Base-by-base conservation (phyloP, 2,888 invertebrate species). In the Glaucopsyche alexis region DNA sequence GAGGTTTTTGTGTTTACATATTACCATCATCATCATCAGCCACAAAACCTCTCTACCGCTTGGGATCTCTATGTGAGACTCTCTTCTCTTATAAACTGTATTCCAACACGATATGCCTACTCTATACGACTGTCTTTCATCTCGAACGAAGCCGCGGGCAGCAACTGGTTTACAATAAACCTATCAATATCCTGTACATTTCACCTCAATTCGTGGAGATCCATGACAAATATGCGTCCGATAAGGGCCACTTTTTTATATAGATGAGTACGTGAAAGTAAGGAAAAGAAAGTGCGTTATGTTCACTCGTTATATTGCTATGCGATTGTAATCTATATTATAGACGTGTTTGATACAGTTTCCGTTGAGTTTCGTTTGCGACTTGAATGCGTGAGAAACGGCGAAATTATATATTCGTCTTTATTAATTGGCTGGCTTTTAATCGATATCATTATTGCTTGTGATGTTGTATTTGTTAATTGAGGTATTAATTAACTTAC, bases 231-330 rank as follows among this genome's bases (percentile, higher is more conserved):
- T 67, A 42, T 16, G 19, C 19, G 67, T 42, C 19, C 45, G 42
- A 67, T 67, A 45, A 67, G 16, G 67, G 67, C 67, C 11, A 45
- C 7, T 1, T 67, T 66, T 66, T 66, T 42, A 42, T 55, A 60
- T 67, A 7, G 67, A 40, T n/a, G n/a, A n/a, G n/a, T 67, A 16
- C 16, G 42, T 45, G 67, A 67, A 67, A 67, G 67, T 67, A 67
- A 19, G 67, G 67, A 67, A 67, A 45, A 45, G 67, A 67, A 67
- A 67, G 67, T 16, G 16, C 67, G 67, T 11, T 67, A 60, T 19
- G 60, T 60, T 60, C n/a, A 42, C 66, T 42, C 42, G 67, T 42
- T 11, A 66, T 66, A 9, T 66, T 45, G 67, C 67, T 67, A 45
- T 16, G 67, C 67, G 67, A 67, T 67, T 67, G 11, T 42, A 45